A percentile compares a stretch with the other conserved stretches of the same genome.
Conservation (phyloP, 2,113 vertebrate species). For the Tautogolabrus adspersus region DNA sequence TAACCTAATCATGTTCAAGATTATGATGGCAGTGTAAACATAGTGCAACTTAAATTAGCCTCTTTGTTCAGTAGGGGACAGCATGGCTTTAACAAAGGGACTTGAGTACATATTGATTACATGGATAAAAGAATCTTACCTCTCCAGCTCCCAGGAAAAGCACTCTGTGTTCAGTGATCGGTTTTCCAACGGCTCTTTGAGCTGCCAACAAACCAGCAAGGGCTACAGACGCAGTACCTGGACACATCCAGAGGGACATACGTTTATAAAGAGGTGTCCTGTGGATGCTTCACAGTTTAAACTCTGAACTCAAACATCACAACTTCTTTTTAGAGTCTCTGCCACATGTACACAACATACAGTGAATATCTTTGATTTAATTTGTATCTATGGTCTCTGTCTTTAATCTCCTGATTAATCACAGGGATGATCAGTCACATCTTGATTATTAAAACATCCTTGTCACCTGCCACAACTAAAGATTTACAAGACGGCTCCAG, state of each 20-base stretch:
- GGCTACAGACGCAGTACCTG: slow-evolving; percentile 95
- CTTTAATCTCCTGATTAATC: too few relatives aligned
- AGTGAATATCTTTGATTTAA: too few relatives aligned
- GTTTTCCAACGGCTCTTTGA: slow-evolving; percentile 87
- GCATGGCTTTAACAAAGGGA: not conserved
- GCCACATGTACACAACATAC: not conserved
- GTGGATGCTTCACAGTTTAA: too few relatives aligned
- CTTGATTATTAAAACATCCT: too few relatives aligned
- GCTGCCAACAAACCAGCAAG: slow-evolving; percentile 93
- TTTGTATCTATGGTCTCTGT: not conserved
- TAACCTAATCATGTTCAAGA: not conserved
- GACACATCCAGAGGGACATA: slow-evolving; percentile 6
- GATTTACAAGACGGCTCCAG: too few relatives aligned
- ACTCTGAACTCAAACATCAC: too few relatives aligned
- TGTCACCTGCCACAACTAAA: too few relatives aligned
- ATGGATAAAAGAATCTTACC: slow-evolving; percentile 73
- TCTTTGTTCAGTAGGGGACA: slow-evolving; percentile 9
- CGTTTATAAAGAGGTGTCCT: not conserved
- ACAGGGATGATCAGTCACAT: too few relatives aligned
- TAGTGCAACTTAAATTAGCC: not conserved
- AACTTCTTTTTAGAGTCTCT: too few relatives aligned
- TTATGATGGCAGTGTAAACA: not conserved
- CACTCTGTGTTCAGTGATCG: slow-evolving; percentile 91
- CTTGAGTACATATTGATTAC: not conserved
- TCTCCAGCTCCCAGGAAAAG: slow-evolving; percentile 98